These are phyloP conservation scores for Andrena praecox DNA, from an alignment of 2,888 invertebrate species.

Conservation along the genomic window DNA sequence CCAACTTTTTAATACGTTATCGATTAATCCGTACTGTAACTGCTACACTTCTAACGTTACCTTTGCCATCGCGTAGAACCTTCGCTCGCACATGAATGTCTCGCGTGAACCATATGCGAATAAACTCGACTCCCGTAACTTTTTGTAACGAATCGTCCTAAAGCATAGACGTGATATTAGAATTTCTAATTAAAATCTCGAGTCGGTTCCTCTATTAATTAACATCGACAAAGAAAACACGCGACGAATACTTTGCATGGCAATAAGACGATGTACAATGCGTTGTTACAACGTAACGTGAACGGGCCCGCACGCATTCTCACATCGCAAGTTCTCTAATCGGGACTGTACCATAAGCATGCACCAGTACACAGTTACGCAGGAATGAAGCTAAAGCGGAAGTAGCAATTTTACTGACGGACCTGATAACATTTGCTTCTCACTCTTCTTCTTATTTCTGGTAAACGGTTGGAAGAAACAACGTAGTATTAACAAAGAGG, in stretches of 20 bases:
- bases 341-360: slow-evolving; percentile 26
- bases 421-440: slow-evolving; percentile 75
- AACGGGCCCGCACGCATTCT: slow-evolving; percentile 1
- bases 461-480: background rate
- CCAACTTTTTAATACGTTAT: too few species aligned
- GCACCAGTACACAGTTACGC: slow-evolving; percentile 39
- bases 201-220: too few species aligned
- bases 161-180: too few species aligned
- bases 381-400: slow-evolving; percentile 79
- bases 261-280: background rate
- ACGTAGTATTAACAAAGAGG: background rate
- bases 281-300: background rate
- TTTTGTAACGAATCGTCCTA: too few species aligned
- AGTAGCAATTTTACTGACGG: slow-evolving; percentile 77
- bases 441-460: slow-evolving; percentile 8
- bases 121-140: too few species aligned
- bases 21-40: too few species aligned
- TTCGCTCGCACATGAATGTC: too few species aligned
- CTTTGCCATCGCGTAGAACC: too few species aligned
- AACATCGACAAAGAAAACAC: too few species aligned
- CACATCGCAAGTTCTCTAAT: slow-evolving; percentile 27
- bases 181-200: too few species aligned
- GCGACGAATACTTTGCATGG: background rate
- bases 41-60: too few species aligned
- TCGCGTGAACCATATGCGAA: too few species aligned